Percentiles rank a stretch among this genome's conserved stretches.
These are phyloP conservation scores for Drosophila ambigua DNA, from an alignment of 1,140 invertebrate genomes.

Conservation along the genomic window DNA sequence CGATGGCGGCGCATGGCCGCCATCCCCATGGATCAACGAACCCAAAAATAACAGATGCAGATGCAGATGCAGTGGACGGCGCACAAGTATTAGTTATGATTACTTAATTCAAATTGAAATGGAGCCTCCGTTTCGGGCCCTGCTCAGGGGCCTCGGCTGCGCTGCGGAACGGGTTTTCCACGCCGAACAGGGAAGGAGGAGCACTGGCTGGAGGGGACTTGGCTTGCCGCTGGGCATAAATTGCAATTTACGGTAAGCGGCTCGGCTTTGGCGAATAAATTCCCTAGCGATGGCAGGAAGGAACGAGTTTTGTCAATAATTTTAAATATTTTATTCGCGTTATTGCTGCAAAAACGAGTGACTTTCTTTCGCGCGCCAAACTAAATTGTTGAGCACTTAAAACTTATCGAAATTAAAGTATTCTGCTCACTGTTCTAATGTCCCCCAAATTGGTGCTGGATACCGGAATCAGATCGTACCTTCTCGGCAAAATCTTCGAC, in stretches of 20 bases:
- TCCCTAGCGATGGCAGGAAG: conserved; percentile 27
- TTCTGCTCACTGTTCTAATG: no score
- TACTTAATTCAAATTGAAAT: conserved; percentile 53
- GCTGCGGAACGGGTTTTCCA: conserved; percentile 23
- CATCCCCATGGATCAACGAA: conserved; percentile 64
- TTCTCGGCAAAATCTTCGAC: no score
- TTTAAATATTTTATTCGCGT: conserved; percentile 47
- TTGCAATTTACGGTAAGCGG: conserved; percentile 73
- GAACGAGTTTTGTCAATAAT: conserved; percentile 66
- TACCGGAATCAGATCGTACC: no score
- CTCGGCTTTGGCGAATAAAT: conserved; percentile 40
- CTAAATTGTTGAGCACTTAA: no score
- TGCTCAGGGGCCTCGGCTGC: background rate
- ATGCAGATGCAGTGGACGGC: conserved; percentile 33
- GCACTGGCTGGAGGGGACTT: background rate
- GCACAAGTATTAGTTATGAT: conserved; percentile 47
- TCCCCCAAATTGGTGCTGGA: no score
- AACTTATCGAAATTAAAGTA: no score
- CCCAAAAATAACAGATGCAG: conserved; percentile 48
- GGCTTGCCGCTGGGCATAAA: conserved; percentile 65
- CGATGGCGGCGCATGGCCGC: conserved; percentile 31
- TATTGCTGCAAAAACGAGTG: conserved; percentile 22
- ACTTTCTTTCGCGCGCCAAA: background rate
- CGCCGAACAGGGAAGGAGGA: no score
- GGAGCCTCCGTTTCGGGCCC: conserved; percentile 23